Base-by-base conservation (phyloP, 92 coral and sea anemone species). In the Heliopora coerulea region DNA sequence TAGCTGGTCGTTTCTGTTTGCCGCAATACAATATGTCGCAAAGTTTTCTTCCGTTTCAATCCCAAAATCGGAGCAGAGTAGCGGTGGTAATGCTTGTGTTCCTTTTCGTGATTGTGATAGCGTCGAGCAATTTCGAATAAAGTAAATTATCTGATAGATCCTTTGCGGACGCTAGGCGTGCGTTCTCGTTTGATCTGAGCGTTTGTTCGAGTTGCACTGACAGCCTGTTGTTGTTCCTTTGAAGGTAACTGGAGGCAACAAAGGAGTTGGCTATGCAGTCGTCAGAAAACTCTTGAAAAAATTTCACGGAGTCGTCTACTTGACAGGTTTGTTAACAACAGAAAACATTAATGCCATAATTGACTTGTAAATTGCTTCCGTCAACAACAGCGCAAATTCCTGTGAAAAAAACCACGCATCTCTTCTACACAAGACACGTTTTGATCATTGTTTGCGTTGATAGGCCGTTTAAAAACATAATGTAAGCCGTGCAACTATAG, bases 181-280 rank as follows among this genome's bases (percentile, higher is more conserved):
- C n/a, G n/a, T n/a, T n/a, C n/a, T n/a, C n/a, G n/a, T n/a, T n/a
- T n/a, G n/a, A n/a, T n/a, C n/a, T 37, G 6, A 37, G 11, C 42
- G 44, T 26, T 24, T 49, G 46, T 33, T 30, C 14, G 24, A 26
- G 32, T 52, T 70, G 34, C 17, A 59, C 31, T 37, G 14, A 34
- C 4, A 13, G 50, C 24, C 6, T 37, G 31, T 17, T 56, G 9
- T 54, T 70, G n/a, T 41, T 29, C 58, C 33, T 52, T 23, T 70
- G 23, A 15, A 70, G 77, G 77, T 70, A 18, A 70, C 77, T 50
- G 77, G 77, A 18, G 77, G 77, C 9, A 70, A 70, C 77, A 70
- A 70, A 34, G 77, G 77, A 21, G 77, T 70, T 50, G 77, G 77
- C 18, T 70, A 70, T 54, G 30, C 77, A 33, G 77, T 70, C 46